Base-by-base conservation (phyloP, 2,113 vertebrate genomes). In the Octodon degus region DNA sequence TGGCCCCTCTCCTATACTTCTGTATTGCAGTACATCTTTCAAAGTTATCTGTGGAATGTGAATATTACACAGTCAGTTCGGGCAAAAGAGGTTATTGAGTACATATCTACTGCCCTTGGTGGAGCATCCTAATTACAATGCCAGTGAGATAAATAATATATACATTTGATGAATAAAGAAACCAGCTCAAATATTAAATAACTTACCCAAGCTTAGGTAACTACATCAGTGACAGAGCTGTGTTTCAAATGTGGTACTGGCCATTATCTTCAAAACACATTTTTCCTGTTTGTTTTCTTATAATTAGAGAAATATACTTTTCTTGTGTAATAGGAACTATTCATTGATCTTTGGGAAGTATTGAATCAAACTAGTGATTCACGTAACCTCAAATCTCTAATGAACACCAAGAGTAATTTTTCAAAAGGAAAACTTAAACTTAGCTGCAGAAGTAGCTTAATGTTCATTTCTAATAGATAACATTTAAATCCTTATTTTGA, bases 351-450 rank as follows among this genome's bases (percentile, higher is more conserved):
- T 93, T 72, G 86, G 30, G 16, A 92, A 67, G 5, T 90, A 67
- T 74, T 88, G 63, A 94, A 37, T 96, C 80, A 65, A 53, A 91
- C 22, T 86, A 30, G 81, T 83, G 68, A 47, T 67, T 76, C 63
- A 47, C 68, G 79, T 95, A 90, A 68, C 70, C 37, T 94, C 89
- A 16, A 50, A 77, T 92, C 47, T 80, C 53, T 86, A 86, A 58
- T 77, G 76, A 98, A 77, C 85, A 40, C 72, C 50, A 88, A 84
- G 34, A 13, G 34, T 91, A 86, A 86, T 96, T 96, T 97, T 97
- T 94, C 87, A 91, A 72, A 94, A 58, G 60, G 43, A 34, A 94
- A 97, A 93, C 62, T 95, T 89, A 79, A 89, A 74, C 25, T 62
- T 93, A 93, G 86, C 87, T 94, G 7, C 34, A 79, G 68, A 86